Evolutionary conservation across 2,797 vertebrate species (phyloP).

Genomic region (Labroides dimidiatus): DNA sequence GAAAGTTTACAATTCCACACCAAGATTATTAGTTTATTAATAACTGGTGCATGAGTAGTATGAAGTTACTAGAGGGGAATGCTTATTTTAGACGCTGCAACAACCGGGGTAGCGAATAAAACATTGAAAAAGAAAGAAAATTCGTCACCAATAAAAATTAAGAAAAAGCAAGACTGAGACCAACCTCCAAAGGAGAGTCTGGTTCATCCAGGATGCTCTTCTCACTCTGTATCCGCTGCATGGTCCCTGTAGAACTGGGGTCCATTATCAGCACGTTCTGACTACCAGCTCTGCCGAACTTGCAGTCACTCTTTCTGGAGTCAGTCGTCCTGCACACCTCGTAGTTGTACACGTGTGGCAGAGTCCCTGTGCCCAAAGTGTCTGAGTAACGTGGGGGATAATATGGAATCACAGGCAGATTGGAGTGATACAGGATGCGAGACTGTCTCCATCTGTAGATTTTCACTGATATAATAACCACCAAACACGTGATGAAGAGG

Average conservation of each 20-base stretch:
- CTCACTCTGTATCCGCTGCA: slow-evolving; percentile 28
- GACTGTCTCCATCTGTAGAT: slow-evolving; percentile 52
- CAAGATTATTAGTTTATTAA: too few relatives aligned
- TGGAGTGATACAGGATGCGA: slow-evolving; percentile 54
- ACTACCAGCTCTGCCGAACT: slow-evolving; percentile 28
- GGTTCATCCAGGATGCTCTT: slow-evolving; percentile 17
- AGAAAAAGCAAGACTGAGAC: too few relatives aligned
- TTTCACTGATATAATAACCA: slow-evolving; percentile 35
- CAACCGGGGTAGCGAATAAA: too few relatives aligned
- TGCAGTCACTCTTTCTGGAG: slow-evolving; percentile 63
- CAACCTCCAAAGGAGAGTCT: slow-evolving; percentile 10
- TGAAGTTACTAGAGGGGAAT: too few relatives aligned
- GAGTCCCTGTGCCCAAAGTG: slow-evolving; percentile 37
- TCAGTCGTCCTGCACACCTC: slow-evolving; percentile 53
- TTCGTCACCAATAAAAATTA: too few relatives aligned
- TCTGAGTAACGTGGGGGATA: slow-evolving; percentile 41
- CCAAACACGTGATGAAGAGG: slow-evolving; percentile 32
- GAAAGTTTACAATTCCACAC: too few relatives aligned
- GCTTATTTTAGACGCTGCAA: too few relatives aligned
- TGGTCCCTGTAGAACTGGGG: slow-evolving; percentile 30
- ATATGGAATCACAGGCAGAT: slow-evolving; percentile 34
- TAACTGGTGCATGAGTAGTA: too few relatives aligned
- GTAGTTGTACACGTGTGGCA: slow-evolving; percentile 3
- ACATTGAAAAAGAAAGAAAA: too few relatives aligned
- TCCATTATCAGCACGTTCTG: slow-evolving; percentile 25